Percentiles rank a stretch among this genome's conserved stretches.
Conservation (phyloP, 2,113 vertebrate species). For the Galeopterus variegatus region DNA sequence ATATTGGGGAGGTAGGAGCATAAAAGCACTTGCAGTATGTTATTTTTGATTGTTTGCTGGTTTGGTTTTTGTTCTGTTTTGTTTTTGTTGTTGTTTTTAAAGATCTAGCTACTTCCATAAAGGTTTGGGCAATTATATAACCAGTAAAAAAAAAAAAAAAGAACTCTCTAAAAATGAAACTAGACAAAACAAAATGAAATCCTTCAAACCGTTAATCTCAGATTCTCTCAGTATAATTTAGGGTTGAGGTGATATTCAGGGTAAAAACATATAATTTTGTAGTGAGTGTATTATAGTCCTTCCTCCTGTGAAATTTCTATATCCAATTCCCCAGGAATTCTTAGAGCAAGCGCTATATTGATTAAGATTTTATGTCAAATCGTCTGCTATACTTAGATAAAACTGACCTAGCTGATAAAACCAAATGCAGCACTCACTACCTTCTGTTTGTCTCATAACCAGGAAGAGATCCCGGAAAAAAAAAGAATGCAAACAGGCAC, state of each 20-base stretch:
- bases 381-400: constrained; percentile 52
- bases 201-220: constrained; percentile 56
- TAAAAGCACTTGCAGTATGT: background rate
- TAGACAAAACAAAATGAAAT: constrained; percentile 64
- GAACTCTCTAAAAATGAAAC: constrained; percentile 52
- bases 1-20: background rate
- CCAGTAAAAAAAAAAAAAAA: constrained; percentile 30
- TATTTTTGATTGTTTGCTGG: background rate
- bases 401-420: constrained; percentile 55
- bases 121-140: constrained; percentile 56
- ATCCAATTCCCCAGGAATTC: constrained; percentile 47
- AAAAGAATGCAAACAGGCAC: background rate
- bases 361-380: constrained; percentile 75
- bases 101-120: constrained; percentile 27
- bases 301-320: constrained; percentile 55
- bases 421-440: constrained; percentile 54
- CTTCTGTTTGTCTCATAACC: constrained; percentile 39
- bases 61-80: constrained; percentile 25
- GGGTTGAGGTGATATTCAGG: constrained; percentile 54
- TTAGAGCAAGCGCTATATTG: constrained; percentile 64
- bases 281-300: constrained; percentile 62
- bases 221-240: constrained; percentile 56
- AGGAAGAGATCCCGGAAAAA: background rate
- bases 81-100: background rate
- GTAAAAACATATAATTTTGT: constrained; percentile 72